Base-by-base conservation (phyloP, 1,140 invertebrate genomes). In the Zaprionus tsacasi region DNA sequence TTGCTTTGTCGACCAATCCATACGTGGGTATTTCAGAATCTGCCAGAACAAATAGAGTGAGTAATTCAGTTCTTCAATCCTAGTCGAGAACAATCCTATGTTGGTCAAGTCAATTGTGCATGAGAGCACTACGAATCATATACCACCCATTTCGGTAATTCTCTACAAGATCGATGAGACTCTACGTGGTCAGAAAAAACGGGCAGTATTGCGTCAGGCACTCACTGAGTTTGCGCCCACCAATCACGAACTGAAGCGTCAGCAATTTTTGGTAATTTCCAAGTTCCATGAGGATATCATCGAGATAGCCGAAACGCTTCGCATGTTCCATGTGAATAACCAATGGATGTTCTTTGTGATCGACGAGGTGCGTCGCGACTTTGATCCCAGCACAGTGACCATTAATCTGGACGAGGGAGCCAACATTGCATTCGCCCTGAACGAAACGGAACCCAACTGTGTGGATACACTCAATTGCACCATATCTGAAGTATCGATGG, bases 291-390 rank as follows among this genome's bases (percentile, higher is more conserved):
- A 94, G 7, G 93, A 93, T 0, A 93, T 97, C n/a, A 94, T 96
- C 74, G 94, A 96, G 81, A 93, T 94, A 11, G 96, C 95, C 0
- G 95, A 95, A 70, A 93, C 94, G 0, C 83, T 95, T 33, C 92
- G 93, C 21, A 94, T 97, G 93, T 94, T 95, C 0, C 94, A 95
- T 72, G 95, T 96, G 0, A 93, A 94, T 58, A 96, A 95, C 60
- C 96, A 97, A 83, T 98, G 96, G 96, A 88, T 97, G 11, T 97
- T 96, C 81, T 92, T 97, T 50, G 93, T 97, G n/a, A 94, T 95
- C 0, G 95, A 96, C 55, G 94, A 94, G 0, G 90, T 93, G 60
- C 68, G 76, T 6, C 87, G 85, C 1, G 93, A 91, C 59, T 92
- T 93, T 13, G 93, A 94, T 74, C 85, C 95, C 35, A 93, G 93